Evolutionary conservation across 2,797 vertebrate species (phyloP).

Genomic region (Menidia menidia): DNA sequence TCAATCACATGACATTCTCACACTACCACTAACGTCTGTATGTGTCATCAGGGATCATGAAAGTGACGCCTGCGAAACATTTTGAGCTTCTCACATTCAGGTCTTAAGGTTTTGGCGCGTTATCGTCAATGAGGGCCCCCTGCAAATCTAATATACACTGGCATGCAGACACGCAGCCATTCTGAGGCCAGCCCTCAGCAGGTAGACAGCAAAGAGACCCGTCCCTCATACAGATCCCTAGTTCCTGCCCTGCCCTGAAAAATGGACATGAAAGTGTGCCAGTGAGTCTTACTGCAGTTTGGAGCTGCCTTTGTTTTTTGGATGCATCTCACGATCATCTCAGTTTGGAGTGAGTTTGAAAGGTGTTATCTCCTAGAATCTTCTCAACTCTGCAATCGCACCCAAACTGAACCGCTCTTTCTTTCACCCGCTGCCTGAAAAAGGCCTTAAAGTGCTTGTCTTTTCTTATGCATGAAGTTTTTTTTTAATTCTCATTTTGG

Average conservation of each 20-base stretch:
- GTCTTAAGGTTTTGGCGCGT: constrained; percentile 45
- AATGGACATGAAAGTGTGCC: constrained; percentile 16
- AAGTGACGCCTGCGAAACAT: constrained; percentile 71
- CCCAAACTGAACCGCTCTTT: constrained; percentile 32
- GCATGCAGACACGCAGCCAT: constrained; percentile 38
- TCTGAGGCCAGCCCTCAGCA: constrained; percentile 38
- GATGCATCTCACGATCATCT: constrained; percentile 6
- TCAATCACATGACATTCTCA: constrained; percentile 45
- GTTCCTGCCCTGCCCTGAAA: constrained; percentile 10
- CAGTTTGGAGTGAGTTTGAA: constrained; percentile 16
- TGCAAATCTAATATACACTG: constrained; percentile 37
- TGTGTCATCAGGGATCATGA: constrained; percentile 59
- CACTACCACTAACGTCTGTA: constrained; percentile 56
- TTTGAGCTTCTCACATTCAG: constrained; percentile 66
- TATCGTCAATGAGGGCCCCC: constrained; percentile 42
- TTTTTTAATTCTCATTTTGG: constrained; percentile 41
- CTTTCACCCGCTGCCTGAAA: constrained; percentile 49
- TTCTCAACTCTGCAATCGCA: constrained; percentile 25
- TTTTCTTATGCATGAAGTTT: constrained; percentile 43
- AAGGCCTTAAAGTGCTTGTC: constrained; percentile 76
- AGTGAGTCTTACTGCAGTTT: constrained; percentile 11
- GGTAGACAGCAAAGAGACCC: constrained; percentile 39
- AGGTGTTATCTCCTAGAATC: constrained; percentile 29
- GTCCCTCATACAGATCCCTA: constrained; percentile 43
- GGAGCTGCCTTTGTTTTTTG: constrained; percentile 23